Conservation (phyloP, 2,113 vertebrate genomes). For the Actinemys pallida region DNA sequence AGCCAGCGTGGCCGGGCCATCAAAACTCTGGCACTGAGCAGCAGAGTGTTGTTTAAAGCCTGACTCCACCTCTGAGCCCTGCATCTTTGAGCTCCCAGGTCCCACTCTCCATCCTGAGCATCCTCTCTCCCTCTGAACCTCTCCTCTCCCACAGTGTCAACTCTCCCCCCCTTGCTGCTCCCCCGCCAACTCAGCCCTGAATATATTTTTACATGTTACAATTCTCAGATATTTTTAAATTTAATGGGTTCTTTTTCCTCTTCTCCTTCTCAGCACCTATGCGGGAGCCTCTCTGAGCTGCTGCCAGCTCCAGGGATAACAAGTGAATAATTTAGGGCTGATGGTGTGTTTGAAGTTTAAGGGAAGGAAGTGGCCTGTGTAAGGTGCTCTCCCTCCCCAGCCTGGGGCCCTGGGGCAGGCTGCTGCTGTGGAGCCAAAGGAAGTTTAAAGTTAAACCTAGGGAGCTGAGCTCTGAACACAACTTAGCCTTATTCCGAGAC, state of each 20-base stretch:
- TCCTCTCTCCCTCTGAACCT: neutral
- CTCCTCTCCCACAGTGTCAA: neutral
- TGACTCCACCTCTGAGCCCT: neutral
- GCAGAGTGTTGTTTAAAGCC: neutral
- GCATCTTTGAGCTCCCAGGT: neutral
- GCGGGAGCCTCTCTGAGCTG: slow-evolving; percentile 70
- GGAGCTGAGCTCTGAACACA: neutral
- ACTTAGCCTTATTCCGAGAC: fast-evolving
- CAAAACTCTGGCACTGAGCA: neutral
- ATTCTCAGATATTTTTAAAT: slow-evolving; percentile 77
- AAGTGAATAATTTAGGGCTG: slow-evolving; percentile 79
- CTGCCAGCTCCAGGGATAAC: slow-evolving; percentile 71
- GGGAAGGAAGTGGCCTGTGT: slow-evolving; percentile 15
- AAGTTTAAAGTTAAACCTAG: neutral
- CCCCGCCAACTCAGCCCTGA: slow-evolving; percentile 34
- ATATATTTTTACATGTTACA: slow-evolving; percentile 68
- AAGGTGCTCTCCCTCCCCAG: slow-evolving; percentile 39
- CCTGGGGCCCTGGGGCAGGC: neutral
- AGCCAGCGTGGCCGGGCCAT: neutral
- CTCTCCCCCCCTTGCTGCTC: neutral
- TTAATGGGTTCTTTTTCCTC: slow-evolving; percentile 73
- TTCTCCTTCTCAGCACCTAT: slow-evolving; percentile 75
- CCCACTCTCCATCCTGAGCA: neutral
- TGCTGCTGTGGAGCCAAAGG: slow-evolving; percentile 16
- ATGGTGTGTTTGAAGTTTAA: slow-evolving; percentile 73